A percentile compares a stretch with the other conserved stretches of the same genome.
Evolutionary conservation across 2,888 invertebrate genomes (phyloP).

Genomic region (Chouioia cunea): DNA sequence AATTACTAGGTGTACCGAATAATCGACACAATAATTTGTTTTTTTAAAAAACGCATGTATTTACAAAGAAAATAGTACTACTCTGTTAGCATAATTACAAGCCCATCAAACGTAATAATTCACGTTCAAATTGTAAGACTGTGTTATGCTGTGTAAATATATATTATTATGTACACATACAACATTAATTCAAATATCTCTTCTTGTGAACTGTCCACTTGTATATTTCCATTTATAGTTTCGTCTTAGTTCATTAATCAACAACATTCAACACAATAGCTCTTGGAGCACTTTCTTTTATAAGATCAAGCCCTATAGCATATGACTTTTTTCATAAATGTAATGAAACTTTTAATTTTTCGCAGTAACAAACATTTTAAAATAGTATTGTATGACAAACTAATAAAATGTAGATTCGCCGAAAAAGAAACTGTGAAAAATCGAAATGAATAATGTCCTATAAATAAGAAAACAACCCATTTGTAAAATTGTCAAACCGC

Average conservation of each 20-base stretch:
- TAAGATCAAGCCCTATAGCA: slow-evolving; percentile 10
- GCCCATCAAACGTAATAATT: slow-evolving; percentile 8
- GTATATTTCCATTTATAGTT: slow-evolving; percentile 35
- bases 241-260: slow-evolving; percentile 40
- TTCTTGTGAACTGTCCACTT: slow-evolving; percentile 22
- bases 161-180: slow-evolving; percentile 40
- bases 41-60: slow-evolving; percentile 46
- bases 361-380: not conserved
- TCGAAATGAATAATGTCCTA: too few species aligned
- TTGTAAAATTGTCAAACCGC: too few species aligned
- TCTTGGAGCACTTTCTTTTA: not conserved
- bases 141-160: slow-evolving; percentile 20
- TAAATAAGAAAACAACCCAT: too few species aligned
- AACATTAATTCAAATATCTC: slow-evolving; percentile 27
- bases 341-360: not conserved
- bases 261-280: slow-evolving; percentile 32
- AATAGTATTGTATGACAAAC: slow-evolving; percentile 3
- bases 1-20: too few species aligned
- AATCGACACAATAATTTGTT: not conserved
- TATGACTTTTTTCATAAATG: not conserved
- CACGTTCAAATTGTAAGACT: slow-evolving; percentile 14
- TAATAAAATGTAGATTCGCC: not conserved
- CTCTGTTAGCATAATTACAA: slow-evolving; percentile 33
- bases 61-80: slow-evolving; percentile 46
- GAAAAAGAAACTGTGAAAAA: too few species aligned